Conservation (phyloP, 2,888 invertebrate species). For the Xylota sylvarum region DNA sequence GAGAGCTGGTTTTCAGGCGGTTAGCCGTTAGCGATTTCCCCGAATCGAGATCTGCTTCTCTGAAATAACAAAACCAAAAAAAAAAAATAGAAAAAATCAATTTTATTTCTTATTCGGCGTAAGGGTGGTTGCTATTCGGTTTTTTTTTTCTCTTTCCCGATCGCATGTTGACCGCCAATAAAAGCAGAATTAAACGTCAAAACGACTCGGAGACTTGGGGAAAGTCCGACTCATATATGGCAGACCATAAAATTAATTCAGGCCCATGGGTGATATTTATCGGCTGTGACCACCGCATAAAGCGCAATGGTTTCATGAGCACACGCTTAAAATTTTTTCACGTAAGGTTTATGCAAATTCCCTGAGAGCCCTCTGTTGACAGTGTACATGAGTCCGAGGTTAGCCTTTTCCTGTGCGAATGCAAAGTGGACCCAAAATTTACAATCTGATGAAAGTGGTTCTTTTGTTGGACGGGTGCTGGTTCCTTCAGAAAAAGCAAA, state of each 20-base stretch:
- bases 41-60: conserved; percentile 42
- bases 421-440: conserved; percentile 68
- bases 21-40: conserved; percentile 38
- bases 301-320: conserved; percentile 80
- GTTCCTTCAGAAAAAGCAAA: conserved; percentile 41
- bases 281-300: conserved; percentile 79
- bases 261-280: conserved; percentile 73
- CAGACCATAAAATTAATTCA: conserved; percentile 76
- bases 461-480: conserved; percentile 68
- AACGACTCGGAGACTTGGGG: conserved; percentile 31
- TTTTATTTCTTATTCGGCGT: conserved; percentile 21
- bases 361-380: conserved; percentile 51
- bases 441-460: conserved; percentile 77
- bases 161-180: conserved; percentile 72
- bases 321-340: conserved; percentile 77
- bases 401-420: conserved; percentile 72
- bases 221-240: conserved; percentile 59
- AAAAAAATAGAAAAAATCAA: conserved; percentile 38
- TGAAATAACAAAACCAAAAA: conserved; percentile 42
- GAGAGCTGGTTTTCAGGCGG: conserved; percentile 10
- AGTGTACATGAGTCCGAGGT: conserved; percentile 43
- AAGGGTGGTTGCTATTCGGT: conserved; percentile 38
- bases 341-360: conserved; percentile 72
- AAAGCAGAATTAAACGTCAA: conserved; percentile 68
- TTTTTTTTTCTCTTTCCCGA: background rate